Conservation (phyloP, 2,113 vertebrate genomes). For the Syngnathus scovelli region DNA sequence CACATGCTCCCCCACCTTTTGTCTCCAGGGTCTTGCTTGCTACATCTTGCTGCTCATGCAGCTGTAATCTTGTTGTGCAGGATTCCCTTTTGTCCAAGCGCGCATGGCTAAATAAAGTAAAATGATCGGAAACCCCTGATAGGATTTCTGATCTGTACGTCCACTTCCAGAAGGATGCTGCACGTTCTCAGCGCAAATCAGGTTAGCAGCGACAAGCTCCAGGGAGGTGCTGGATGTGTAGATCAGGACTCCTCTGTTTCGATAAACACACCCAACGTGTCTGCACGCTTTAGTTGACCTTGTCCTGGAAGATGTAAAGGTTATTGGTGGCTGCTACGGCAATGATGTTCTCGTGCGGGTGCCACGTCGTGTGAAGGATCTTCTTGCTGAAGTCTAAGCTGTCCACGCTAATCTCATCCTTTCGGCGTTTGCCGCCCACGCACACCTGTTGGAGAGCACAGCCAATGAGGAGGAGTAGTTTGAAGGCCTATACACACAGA, state of each 20-base stretch:
- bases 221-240: conserved; percentile 6
- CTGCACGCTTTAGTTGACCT: conserved; percentile 83
- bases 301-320: conserved; percentile 99
- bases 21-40: conserved; percentile 48
- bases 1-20: conserved; percentile 45
- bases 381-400: conserved; percentile 98
- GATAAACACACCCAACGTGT: not conserved
- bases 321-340: conserved; percentile 96
- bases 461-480: not conserved
- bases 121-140: conserved; percentile 16
- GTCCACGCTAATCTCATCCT: conserved; percentile 95
- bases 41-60: conserved; percentile 49
- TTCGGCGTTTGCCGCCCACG: conserved; percentile 87
- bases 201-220: conserved; percentile 28
- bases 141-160: not conserved
- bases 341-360: conserved; percentile 94
- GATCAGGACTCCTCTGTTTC: not conserved
- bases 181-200: conserved; percentile 18
- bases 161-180: conserved; percentile 7
- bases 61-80: conserved; percentile 51
- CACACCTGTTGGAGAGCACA: conserved; percentile 73
- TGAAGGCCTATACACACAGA: not conserved
- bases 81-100: conserved; percentile 36
- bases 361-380: conserved; percentile 96
- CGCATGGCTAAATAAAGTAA: conserved; percentile 66